Evolutionary conservation across 2,888 invertebrate species (phyloP).

Genomic region (Megamerina dolium): DNA sequence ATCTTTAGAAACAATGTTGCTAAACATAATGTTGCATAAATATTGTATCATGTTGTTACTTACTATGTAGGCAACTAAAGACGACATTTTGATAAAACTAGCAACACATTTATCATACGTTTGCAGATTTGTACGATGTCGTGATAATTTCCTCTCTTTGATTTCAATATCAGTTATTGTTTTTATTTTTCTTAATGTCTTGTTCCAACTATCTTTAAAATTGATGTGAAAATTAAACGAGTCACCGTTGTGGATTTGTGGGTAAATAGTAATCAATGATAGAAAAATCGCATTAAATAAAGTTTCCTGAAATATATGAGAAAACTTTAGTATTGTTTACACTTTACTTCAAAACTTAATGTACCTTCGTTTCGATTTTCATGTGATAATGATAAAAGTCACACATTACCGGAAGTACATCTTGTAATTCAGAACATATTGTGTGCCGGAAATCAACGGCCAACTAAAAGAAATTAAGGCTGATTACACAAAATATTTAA

Average conservation of each 20-base stretch:
- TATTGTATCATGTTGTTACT: no score
- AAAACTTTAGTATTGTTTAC: neutral
- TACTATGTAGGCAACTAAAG: slow-evolving; percentile 36
- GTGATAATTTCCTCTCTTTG: slow-evolving; percentile 25
- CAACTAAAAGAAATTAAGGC: slow-evolving; percentile 28
- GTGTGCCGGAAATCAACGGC: slow-evolving; percentile 37
- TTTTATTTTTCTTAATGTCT: slow-evolving; percentile 33
- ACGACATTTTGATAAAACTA: slow-evolving; percentile 35
- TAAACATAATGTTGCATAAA: neutral
- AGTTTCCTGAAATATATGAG: slow-evolving; percentile 22
- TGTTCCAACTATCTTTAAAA: slow-evolving; percentile 28
- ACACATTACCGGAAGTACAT: slow-evolving; percentile 34
- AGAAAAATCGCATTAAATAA: slow-evolving; percentile 31
- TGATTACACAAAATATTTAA: no score
- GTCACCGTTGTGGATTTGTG: slow-evolving; percentile 30
- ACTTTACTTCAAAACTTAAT: neutral
- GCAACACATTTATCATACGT: slow-evolving; percentile 27
- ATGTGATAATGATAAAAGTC: slow-evolving; percentile 34
- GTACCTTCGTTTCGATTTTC: slow-evolving; percentile 31
- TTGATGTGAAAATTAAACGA: slow-evolving; percentile 29
- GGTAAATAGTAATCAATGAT: slow-evolving; percentile 35
- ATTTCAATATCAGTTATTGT: slow-evolving; percentile 39
- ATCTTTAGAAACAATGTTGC: slow-evolving; percentile 20
- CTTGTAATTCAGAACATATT: slow-evolving; percentile 32
- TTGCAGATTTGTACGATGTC: slow-evolving; percentile 24